These are phyloP conservation scores for Nomada fucata DNA, from an alignment of 2,888 invertebrate genomes.

Conservation along the genomic window DNA sequence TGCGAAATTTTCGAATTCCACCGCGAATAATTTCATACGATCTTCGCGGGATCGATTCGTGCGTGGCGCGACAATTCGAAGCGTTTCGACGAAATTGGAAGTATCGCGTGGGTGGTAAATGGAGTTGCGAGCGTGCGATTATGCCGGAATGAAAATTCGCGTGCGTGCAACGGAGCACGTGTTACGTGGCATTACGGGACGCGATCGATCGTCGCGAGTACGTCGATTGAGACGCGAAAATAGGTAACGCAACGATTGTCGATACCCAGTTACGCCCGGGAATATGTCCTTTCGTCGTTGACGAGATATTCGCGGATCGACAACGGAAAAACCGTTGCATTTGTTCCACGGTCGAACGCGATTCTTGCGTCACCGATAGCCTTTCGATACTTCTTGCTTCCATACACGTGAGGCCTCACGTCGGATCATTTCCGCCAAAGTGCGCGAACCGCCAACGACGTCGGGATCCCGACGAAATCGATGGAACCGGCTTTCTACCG, in stretches of 20 bases:
- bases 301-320: constrained; percentile 4
- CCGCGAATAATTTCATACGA: neutral
- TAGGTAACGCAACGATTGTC: neutral
- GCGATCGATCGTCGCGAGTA: constrained; percentile 4
- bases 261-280: neutral
- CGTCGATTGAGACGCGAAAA: neutral
- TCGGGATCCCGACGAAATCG: constrained; percentile 43
- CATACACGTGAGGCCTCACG: constrained; percentile 19
- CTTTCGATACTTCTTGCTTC: constrained; percentile 50
- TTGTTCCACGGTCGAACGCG: constrained; percentile 46
- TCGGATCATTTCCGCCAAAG: constrained; percentile 47
- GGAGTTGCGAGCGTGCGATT: neutral
- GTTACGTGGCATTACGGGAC: constrained; percentile 14
- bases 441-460: constrained; percentile 19
- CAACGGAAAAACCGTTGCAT: constrained; percentile 23
- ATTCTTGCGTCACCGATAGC: constrained; percentile 54
- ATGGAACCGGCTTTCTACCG: constrained; percentile 58
- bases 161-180: constrained; percentile 3
- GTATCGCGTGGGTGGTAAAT: neutral
- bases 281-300: constrained; percentile 3
- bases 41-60: neutral
- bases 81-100: neutral
- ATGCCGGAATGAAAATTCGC: neutral
- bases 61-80: neutral
- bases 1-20: constrained; percentile 1